Conservation (phyloP, 1,140 invertebrate species). For the Drosophila kepulauana region DNA sequence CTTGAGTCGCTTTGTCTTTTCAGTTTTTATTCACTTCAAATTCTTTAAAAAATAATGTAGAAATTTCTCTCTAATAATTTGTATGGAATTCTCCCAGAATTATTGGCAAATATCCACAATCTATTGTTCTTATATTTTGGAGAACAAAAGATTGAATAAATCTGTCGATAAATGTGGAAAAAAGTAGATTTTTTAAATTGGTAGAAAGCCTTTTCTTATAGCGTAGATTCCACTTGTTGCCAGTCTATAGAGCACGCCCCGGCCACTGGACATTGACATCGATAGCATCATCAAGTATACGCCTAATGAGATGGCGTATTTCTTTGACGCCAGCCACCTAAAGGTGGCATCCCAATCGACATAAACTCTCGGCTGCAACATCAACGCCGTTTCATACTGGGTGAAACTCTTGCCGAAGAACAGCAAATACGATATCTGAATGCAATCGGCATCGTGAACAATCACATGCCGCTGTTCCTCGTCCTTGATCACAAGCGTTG, state of each 20-base stretch:
- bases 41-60: neutral
- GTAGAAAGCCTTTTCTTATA: constrained; percentile 45
- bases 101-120: constrained; percentile 31
- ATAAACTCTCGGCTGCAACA: neutral
- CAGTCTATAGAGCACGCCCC: constrained; percentile 31
- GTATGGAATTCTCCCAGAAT: neutral
- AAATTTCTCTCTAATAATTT: constrained; percentile 1
- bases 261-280: constrained; percentile 26
- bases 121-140: neutral
- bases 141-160: constrained; percentile 12
- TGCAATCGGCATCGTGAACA: constrained; percentile 43
- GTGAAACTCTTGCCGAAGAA: constrained; percentile 87
- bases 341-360: constrained; percentile 15
- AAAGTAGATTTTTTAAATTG: constrained; percentile 22
- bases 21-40: constrained; percentile 6
- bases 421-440: constrained; percentile 91
- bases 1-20: neutral
- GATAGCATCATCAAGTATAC: constrained; percentile 51
- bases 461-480: constrained; percentile 30
- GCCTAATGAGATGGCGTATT: constrained; percentile 40
- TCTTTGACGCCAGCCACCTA: constrained; percentile 8
- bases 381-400: constrained; percentile 10
- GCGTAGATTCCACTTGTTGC: constrained; percentile 30
- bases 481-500: constrained; percentile 87
- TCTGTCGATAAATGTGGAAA: constrained; percentile 1